Percentiles rank a stretch among this genome's conserved stretches.
These are phyloP conservation scores for Drosophila stalkeri DNA, from an alignment of 2,888 invertebrate genomes.

Conservation along the genomic window DNA sequence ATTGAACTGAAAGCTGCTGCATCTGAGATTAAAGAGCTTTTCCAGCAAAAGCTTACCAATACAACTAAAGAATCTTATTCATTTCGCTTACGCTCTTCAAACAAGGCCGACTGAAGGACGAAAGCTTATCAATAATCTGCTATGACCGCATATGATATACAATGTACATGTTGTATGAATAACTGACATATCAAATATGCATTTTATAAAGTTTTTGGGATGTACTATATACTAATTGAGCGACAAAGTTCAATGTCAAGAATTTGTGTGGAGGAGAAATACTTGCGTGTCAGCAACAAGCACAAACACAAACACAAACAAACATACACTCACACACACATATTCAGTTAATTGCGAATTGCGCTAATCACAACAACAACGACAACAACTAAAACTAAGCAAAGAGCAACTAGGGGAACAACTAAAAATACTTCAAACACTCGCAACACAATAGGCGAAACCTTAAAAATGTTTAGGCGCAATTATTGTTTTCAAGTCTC, in stretches of 20 bases:
- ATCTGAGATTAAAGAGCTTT: not conserved
- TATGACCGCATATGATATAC: conserved; percentile 1
- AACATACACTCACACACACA: conserved; percentile 17
- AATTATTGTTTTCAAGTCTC: conserved; percentile 54
- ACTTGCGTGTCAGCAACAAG: conserved; percentile 53
- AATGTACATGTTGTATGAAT: not conserved
- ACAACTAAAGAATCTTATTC: not conserved
- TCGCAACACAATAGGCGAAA: conserved; percentile 52
- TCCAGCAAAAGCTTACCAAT: not conserved
- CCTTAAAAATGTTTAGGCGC: conserved; percentile 69
- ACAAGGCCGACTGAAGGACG: conserved; percentile 43
- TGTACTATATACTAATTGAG: conserved; percentile 31
- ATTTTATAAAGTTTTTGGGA: not conserved
- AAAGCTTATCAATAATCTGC: conserved; percentile 28
- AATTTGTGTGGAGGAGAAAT: conserved; percentile 26
- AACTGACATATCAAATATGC: conserved; percentile 1
- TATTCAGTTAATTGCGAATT: conserved; percentile 53
- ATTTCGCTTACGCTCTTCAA: not conserved
- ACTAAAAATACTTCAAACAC: conserved; percentile 79
- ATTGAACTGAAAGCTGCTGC: not conserved
- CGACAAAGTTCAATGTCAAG: conserved; percentile 63
- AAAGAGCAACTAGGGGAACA: conserved; percentile 31
- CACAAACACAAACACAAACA: conserved; percentile 26
- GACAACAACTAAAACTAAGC: conserved; percentile 26
- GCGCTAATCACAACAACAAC: conserved; percentile 49